Conservation (phyloP, 37 sponge, comb jelly and placozoan species). For the Diacarnus erythraeanus region DNA sequence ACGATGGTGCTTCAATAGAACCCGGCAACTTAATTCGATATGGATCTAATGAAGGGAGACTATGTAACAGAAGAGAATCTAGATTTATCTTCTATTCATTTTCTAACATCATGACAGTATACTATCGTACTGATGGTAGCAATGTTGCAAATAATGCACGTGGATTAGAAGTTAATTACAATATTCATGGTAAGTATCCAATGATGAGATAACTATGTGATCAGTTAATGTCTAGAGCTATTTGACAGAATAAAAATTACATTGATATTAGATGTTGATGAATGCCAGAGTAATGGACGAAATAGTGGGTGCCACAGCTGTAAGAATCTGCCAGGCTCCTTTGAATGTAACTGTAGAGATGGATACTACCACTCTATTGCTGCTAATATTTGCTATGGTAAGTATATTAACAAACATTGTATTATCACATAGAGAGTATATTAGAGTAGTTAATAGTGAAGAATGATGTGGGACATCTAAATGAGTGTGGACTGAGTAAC, state of each 20-base stretch:
- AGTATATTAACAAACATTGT: not conserved
- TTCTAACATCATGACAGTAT: not conserved
- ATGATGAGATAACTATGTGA: not conserved
- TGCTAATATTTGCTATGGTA: conserved; percentile 43
- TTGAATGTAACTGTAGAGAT: conserved; percentile 27
- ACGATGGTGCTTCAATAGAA: not conserved
- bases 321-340: conserved; percentile 39
- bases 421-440: not conserved
- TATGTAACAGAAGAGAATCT: not conserved
- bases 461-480: not conserved
- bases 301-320: conserved; percentile 28
- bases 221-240: not conserved
- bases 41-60: not conserved
- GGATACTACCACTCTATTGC: conserved; percentile 34
- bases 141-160: not conserved
- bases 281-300: not conserved
- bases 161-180: not conserved
- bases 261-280: not conserved
- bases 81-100: not conserved
- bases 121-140: conserved; percentile 16
- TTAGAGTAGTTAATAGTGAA: not conserved
- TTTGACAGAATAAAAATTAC: not conserved
- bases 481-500: no score
- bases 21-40: not conserved
- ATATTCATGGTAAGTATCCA: not conserved